Evolutionary conservation across 2,113 vertebrate genomes (phyloP).

Genomic region (Trochalopteron elliotii): DNA sequence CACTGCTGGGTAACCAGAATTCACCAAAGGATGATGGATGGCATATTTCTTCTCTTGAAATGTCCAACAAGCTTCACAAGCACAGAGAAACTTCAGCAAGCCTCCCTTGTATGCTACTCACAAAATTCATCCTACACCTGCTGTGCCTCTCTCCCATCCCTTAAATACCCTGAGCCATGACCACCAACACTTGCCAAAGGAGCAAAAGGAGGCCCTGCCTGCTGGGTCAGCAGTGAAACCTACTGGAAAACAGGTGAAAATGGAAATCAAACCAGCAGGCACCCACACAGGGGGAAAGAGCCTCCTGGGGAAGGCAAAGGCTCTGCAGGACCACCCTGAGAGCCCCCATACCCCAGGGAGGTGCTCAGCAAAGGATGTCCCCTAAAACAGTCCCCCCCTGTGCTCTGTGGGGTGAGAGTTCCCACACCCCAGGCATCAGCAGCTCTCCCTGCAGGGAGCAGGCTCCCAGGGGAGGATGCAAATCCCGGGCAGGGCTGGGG

Average conservation of each 20-base stretch:
- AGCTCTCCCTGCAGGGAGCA: neutral
- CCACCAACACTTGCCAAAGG: neutral
- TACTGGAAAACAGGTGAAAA: neutral
- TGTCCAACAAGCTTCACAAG: neutral
- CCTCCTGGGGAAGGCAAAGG: neutral
- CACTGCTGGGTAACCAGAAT: neutral
- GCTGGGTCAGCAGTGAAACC: neutral
- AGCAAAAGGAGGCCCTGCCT: neutral
- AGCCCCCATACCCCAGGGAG: neutral
- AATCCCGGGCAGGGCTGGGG: rapidly evolving
- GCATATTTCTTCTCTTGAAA: neutral
- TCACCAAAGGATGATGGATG: neutral
- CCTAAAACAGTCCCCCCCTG: neutral
- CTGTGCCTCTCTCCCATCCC: neutral
- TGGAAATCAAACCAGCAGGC: neutral
- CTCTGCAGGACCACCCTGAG: neutral
- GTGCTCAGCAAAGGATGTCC: neutral
- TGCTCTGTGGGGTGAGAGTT: neutral
- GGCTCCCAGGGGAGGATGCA: neutral
- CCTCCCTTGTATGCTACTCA: rapidly evolving
- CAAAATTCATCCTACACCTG: neutral
- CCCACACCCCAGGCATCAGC: neutral
- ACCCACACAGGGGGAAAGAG: neutral
- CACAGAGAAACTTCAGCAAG: neutral
- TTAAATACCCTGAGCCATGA: neutral